Base-by-base conservation (phyloP, 2,797 vertebrate genomes). In the Pangasius mekongensis region DNA sequence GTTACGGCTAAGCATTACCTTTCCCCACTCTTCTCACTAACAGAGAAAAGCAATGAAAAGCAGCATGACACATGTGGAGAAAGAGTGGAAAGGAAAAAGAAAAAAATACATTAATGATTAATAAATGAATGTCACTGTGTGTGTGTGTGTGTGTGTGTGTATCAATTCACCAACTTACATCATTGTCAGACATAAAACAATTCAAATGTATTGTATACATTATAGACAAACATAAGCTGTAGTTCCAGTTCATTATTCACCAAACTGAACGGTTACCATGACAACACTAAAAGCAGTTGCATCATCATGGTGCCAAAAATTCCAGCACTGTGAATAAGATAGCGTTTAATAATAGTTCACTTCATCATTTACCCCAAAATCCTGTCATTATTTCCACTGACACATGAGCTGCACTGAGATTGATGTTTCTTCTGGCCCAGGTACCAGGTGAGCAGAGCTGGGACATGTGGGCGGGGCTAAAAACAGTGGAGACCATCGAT, bases 11-110 rank as follows among this genome's bases (percentile, higher is more conserved):
- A 78, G 67, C 20, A 64, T 89, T 89, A 92, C 91, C 91, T 92
- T 91, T 90, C 82, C 89, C 90, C 86, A 89, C 87, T 91, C 90
- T 89, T 91, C 90, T 91, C 89, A 92, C 91, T 92, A 91, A 92
- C 88, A 90, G 89, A 92, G 91, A 90, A 89, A 92, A 88, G 88
- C 74, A 92, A 90, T 90, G 90, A 88, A 90, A 92, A 90, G 90
- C 84, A 92, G 88, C 90, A 87, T 69, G 81, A 89, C 78, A 92
- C 86, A 91, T 18, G 84, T 87, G 87, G 85, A 92, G 89, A 89
- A 87, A 90, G 66, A 87, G 86, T 85, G 60, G 81, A 84, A 89
- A 86, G 86, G 77, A 89, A 89, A 90, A 86, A 86, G 69, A 39
- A 85, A 89, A 86, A 84, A 89, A 14, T 52, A 78, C 27, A 84